Base-by-base conservation (phyloP, 2,888 invertebrate species). In the Mimumesa dahlbomi region DNA sequence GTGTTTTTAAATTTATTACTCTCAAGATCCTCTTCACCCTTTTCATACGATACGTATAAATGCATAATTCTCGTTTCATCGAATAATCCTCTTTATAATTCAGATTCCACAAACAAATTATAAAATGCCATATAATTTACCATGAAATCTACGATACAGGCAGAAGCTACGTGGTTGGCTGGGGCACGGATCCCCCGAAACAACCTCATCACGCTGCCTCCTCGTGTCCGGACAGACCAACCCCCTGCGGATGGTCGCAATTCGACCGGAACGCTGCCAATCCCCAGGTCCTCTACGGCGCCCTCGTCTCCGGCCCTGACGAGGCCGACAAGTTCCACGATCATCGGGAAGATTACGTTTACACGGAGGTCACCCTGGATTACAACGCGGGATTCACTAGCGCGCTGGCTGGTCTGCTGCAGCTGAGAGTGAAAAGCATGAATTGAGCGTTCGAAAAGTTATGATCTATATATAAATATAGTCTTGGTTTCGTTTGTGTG, bases 341-440 rank as follows among this genome's bases (percentile, higher is more conserved):
- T 79, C 84, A 85, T 21, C 88, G 92, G 46, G 90, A 91, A 62
- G 92, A 92, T 69, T 92, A 90, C 82, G 85, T 91, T 11, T 91
- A 91, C 77, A 92, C 91, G 53, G 92, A 92, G 80, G 92, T 92
- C 0, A 91, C 91, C 7, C 83, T 91, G 14, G 91, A 92, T 75
- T 92, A 90, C 83, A 92, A 92, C 80, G 92, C 91, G 3, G 92
- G 92, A 0, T 92, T 92, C 79, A 92, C 92, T 70, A 90, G 91
- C 9, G 90, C 90, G 0, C 82, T 92, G 0, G 92, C 91, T 0
- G 92, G 90, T 9, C 81, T 92, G 2, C 81, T 90, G n/a, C 89
- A 91, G 43, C 78, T 88, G 19, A 83, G 77, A 22, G 56, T 83
- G 18, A 77, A 80, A 16, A 53, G 46, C 29, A 48, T 21, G 2